These are phyloP conservation scores for Eriocheir sinensis DNA, from an alignment of 1,140 invertebrate species.

Conservation along the genomic window DNA sequence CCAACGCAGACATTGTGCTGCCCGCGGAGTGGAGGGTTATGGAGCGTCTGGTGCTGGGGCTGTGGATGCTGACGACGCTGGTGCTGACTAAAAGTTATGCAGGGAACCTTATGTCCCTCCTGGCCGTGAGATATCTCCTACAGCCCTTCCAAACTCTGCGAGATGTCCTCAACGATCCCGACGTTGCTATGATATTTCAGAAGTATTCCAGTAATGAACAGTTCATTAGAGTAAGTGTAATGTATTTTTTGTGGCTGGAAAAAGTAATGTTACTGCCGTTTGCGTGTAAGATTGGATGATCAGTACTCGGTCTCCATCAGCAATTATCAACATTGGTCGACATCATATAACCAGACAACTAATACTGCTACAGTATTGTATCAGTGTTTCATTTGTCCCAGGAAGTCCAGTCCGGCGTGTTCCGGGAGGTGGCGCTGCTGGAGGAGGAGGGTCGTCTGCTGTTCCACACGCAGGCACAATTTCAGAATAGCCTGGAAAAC, in stretches of 20 bases:
- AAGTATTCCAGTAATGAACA: not conserved
- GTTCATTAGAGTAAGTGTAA: not conserved
- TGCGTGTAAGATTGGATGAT: too few species aligned
- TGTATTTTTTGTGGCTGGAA: too few species aligned
- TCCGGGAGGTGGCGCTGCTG: not conserved
- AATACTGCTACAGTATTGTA: too few species aligned
- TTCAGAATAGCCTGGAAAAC: not conserved
- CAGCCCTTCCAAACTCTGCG: constrained; percentile 27
- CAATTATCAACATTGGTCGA: too few species aligned
- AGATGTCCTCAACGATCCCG: not conserved
- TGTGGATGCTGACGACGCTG: constrained; percentile 50
- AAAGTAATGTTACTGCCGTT: too few species aligned
- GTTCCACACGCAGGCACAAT: constrained; percentile 45
- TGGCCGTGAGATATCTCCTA: constrained; percentile 47
- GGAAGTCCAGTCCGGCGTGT: constrained; percentile 25
- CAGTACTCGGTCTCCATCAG: too few species aligned
- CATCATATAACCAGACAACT: too few species aligned
- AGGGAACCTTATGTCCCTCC: constrained; percentile 35
- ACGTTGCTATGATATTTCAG: not conserved
- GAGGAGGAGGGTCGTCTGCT: constrained; percentile 34
- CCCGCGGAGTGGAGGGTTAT: not conserved
- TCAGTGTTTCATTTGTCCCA: too few species aligned
- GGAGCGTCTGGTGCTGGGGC: constrained; percentile 14
- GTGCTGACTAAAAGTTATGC: constrained; percentile 46
- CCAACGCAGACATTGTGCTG: not conserved